A percentile compares a stretch with the other conserved stretches of the same genome.
Conservation (phyloP, 92 coral and sea anemone genomes). For the Nematostella vectensis region DNA sequence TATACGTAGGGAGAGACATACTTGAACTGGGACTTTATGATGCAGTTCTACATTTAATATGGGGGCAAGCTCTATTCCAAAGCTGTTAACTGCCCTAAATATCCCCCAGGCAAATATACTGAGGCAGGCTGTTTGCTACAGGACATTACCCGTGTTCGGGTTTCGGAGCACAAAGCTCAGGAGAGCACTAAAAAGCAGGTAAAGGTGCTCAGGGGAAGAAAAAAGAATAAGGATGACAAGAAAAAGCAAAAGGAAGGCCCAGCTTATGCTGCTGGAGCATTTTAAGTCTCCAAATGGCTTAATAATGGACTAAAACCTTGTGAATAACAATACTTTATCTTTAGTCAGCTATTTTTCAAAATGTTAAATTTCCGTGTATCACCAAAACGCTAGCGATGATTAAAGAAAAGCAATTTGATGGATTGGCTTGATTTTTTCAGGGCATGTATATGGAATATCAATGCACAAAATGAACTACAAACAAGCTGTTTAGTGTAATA, state of each 20-base stretch:
- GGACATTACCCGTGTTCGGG: not conserved
- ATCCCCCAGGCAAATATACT: not conserved
- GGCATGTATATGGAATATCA: too few species aligned
- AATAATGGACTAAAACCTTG: too few species aligned
- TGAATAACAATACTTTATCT: too few species aligned
- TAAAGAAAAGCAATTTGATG: too few species aligned
- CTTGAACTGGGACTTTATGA: constrained; percentile 1
- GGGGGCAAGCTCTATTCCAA: constrained; percentile 1
- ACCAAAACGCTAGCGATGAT: too few species aligned
- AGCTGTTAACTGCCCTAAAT: not conserved
- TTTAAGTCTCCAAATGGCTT: too few species aligned
- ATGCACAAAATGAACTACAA: too few species aligned
- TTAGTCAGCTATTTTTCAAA: too few species aligned
- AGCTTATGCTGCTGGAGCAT: not conserved
- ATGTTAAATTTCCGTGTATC: too few species aligned
- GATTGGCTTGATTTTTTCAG: too few species aligned
- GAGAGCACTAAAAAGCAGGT: not conserved
- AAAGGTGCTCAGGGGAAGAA: not conserved
- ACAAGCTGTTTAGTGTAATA: not conserved
- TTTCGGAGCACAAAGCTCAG: not conserved
- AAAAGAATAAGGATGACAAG: not conserved
- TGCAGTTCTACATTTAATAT: not conserved
- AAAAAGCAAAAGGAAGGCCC: not conserved
- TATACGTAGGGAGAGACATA: too few species aligned
- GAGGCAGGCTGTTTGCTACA: constrained; percentile 1